Conservation (phyloP, 2,888 invertebrate genomes). For the Nasonia oneida region DNA sequence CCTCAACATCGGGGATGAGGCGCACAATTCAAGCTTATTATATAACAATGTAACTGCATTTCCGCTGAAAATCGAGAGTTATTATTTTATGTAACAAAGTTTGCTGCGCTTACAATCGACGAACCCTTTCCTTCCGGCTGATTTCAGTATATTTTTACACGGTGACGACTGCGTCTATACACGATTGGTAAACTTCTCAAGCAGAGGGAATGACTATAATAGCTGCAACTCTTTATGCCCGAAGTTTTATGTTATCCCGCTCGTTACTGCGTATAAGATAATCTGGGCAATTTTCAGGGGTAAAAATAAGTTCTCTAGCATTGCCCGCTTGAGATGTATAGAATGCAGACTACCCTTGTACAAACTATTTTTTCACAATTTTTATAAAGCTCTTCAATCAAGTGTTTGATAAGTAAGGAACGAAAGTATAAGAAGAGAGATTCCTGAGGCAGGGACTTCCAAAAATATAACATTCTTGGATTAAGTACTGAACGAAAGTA, state of each 20-base stretch:
- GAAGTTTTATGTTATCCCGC: background rate
- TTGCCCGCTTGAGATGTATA: background rate
- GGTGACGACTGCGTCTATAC: background rate
- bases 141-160: background rate
- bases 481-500: no score
- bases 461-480: no score
- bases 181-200: background rate
- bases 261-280: background rate
- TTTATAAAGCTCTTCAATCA: no score
- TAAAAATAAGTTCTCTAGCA: background rate
- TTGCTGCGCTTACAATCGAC: background rate
- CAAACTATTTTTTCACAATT: no score
- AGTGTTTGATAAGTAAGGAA: no score
- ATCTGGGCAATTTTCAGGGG: background rate
- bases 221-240: background rate
- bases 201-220: background rate
- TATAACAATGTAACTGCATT: background rate
- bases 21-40: no score
- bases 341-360: no score
- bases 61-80: background rate
- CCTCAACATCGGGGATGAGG: background rate
- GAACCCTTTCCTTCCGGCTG: background rate
- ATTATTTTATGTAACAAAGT: constrained; percentile 3
- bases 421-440: no score
- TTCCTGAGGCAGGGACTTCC: no score